These are phyloP conservation scores for Ramphastos sulfuratus DNA, from an alignment of 2,113 vertebrate genomes.

Conservation along the genomic window DNA sequence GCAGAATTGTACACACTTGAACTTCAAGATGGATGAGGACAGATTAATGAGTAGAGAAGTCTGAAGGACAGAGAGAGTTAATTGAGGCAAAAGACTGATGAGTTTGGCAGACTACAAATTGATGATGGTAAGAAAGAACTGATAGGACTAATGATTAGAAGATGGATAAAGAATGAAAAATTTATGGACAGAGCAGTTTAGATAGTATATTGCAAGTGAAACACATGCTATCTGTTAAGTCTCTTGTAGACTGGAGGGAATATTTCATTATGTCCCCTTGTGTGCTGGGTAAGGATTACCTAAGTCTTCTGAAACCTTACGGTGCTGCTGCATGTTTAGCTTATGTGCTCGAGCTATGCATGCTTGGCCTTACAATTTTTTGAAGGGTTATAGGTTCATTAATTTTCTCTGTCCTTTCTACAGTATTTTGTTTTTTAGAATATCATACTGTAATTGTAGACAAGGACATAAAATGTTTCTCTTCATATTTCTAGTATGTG, in stretches of 20 bases:
- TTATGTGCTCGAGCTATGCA: background rate
- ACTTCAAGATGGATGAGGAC: background rate
- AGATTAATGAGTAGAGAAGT: background rate
- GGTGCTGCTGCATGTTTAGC: background rate
- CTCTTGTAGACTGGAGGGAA: background rate
- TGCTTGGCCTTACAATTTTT: background rate
- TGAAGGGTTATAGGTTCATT: background rate
- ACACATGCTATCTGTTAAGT: background rate
- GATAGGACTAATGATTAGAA: background rate
- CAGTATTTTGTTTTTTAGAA: background rate
- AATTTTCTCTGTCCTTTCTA: background rate
- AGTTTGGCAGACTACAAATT: background rate
- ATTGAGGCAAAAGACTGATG: constrained; percentile 1
- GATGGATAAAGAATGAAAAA: constrained; percentile 7
- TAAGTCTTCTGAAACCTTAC: background rate
- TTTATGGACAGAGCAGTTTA: background rate
- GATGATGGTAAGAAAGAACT: background rate
- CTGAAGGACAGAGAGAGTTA: background rate
- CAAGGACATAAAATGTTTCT: background rate
- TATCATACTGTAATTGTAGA: background rate
- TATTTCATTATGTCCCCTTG: background rate
- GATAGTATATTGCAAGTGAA: background rate
- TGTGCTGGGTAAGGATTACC: background rate
- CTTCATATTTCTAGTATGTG: background rate
- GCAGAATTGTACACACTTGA: background rate